Base-by-base conservation (phyloP, 2,888 invertebrate genomes). In the Phaonia tiefii region DNA sequence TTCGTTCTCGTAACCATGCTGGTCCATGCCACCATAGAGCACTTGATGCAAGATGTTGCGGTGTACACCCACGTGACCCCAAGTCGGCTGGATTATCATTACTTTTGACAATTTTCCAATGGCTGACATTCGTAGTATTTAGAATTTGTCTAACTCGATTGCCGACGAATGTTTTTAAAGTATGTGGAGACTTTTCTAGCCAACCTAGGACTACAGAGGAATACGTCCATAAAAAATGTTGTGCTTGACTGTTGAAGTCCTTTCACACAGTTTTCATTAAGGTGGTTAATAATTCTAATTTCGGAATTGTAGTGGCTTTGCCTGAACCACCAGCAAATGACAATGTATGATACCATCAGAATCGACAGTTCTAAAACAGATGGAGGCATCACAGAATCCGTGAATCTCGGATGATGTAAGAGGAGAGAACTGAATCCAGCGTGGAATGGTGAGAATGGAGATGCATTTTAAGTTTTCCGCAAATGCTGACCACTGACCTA, bases 311-410 rank as follows among this genome's bases (percentile, higher is more conserved):
- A n/a, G 22, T 58, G 15, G 25, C n/a, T 20, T 73, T 73, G 7
- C 63, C 54, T 5, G 63, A 63, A 42, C n/a, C n/a, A n/a, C n/a
- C n/a, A n/a, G n/a, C n/a, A n/a, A n/a, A n/a, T n/a, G n/a, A n/a
- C n/a, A n/a, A n/a, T 11, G 26, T 26, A 4, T 25, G 31, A 13
- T 13, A 31, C 17, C n/a, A n/a, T n/a, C 31, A 4, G 60, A 15
- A 11, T 46, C 22, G 17, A 22, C 58, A 20, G 44, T 44, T 46
- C 72, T 31, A 1, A 70, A 56, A 11, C 44, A 70, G 3, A 58
- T 15, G 4, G 51, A 72, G n/a, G 63, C 51, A n/a, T 72, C 39
- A 31, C 72, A 72, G n/a, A 72, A 71, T 5, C 71, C 71, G 17
- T 58, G 71, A 11, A 60, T 71, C 31, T 71, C 46, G 1, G 31